A percentile compares a stretch with the other conserved stretches of the same genome.
Evolutionary conservation across 2,888 invertebrate genomes (phyloP).

Genomic region (Coecobrya sp.): DNA sequence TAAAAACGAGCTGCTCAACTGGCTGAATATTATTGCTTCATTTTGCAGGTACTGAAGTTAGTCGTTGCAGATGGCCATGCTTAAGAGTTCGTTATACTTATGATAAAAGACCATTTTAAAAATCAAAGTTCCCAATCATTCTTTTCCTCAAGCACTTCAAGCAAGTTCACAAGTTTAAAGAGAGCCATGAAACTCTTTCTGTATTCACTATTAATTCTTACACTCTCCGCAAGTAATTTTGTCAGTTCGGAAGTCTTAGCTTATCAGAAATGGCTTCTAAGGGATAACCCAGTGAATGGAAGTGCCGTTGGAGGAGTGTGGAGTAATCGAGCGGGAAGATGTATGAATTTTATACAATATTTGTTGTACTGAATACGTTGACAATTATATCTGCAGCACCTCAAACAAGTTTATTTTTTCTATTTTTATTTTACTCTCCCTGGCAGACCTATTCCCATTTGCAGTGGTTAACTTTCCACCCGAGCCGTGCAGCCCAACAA

Average conservation of each 20-base stretch:
- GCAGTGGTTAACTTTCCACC: conserved; percentile 70
- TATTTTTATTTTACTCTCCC: not conserved
- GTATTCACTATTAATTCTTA: not conserved
- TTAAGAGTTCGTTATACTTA: too few species aligned
- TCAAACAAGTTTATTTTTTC: not conserved
- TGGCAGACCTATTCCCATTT: conserved; percentile 69
- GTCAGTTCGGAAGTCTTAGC: not conserved
- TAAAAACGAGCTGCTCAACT: too few species aligned
- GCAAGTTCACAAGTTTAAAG: not conserved
- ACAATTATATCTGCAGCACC: too few species aligned
- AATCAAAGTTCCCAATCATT: too few species aligned
- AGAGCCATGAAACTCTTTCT: not conserved
- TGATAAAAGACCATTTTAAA: too few species aligned
- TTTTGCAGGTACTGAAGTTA: too few species aligned
- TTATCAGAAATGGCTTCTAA: not conserved
- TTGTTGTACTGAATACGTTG: too few species aligned
- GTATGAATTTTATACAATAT: conserved; percentile 3
- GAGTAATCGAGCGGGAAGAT: not conserved
- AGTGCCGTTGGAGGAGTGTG: not conserved
- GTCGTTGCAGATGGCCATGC: too few species aligned
- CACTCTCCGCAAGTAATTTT: too few species aligned
- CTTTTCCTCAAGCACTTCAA: too few species aligned
- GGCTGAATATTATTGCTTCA: too few species aligned
- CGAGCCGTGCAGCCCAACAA: conserved; percentile 77
- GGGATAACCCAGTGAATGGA: not conserved